Evolutionary conservation across 2,888 invertebrate genomes (phyloP), one percentile per base, ranked within the genome.

Genomic region (Allophyes oxyacanthae): DNA sequence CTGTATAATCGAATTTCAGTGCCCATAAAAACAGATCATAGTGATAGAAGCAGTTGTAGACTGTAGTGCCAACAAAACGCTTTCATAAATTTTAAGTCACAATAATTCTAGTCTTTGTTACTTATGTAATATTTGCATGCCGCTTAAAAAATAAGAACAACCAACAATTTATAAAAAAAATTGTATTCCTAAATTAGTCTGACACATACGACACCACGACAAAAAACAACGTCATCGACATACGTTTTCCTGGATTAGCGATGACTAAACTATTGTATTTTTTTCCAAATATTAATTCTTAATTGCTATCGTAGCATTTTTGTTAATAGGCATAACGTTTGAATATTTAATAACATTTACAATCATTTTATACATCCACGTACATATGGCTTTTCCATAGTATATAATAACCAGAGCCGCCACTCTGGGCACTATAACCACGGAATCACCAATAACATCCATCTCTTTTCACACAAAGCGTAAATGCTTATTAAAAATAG

Each of bases 391-490:
- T 55, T 52, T 73, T 79, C 58, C 71, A 78, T 68, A 65, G 63
- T 65, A 74, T 83, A 85, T 82, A 82, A 77, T 75, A 71, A 67
- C 56, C 67, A 83, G 81, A 88, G 91, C 93, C 92, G 93, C 93
- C 93, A 93, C 92, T 87, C 81, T 79, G 66, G 56, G 62, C 62
- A 79, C 82, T 79, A 88, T 79, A 86, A 58, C 73, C 75, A 77
- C 58, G 59, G 58, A 83, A 73, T 57, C 53, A 48, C 67, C 68
- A 52, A 54, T 56, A 36, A 5, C 76, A 69, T 67, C 25, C 80
- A 75, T 75, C 83, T 37, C 32, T 81, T 65, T 59, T 28, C 78
- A 84, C 45, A 42, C 63, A 30, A 55, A 63, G 75, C 79, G 77
- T 71, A 69, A 76, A 71, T 51, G 41, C 45, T 54, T 71, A 62